A percentile compares a stretch with the other conserved stretches of the same genome.
phyloP scores from a whole-genome alignment of 23 tunicate species.

The Diplosoma virens region DNA sequence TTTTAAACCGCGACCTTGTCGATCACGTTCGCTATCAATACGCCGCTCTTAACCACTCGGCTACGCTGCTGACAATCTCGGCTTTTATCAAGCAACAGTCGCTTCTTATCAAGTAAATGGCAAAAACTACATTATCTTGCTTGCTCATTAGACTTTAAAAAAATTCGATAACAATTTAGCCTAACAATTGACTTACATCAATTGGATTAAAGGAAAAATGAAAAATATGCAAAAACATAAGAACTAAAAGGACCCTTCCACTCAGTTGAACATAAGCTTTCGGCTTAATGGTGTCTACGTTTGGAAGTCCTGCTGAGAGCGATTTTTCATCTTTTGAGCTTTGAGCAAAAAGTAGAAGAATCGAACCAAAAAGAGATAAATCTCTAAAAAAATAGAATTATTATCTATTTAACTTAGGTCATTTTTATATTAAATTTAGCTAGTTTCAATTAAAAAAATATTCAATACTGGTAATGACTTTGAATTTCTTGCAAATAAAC shows the following conservation, averaged over 20 bases:
- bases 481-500: neutral
- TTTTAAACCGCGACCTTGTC: too few species aligned
- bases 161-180: too few species aligned
- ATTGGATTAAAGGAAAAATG: conserved; percentile 88
- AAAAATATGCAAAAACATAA: conserved; percentile 95
- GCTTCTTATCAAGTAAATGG: too few species aligned
- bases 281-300: conserved; percentile 78
- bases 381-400: conserved; percentile 42
- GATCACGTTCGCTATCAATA: too few species aligned
- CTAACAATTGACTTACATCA: conserved; percentile 62
- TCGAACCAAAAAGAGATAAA: conserved; percentile 95
- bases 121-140: too few species aligned
- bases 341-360: conserved; percentile 81
- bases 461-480: too few species aligned
- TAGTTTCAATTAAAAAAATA: too few species aligned
- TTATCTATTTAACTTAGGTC: neutral
- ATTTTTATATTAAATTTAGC: too few species aligned
- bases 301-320: conserved; percentile 96
- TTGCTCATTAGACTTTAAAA: too few species aligned
- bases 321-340: conserved; percentile 88
- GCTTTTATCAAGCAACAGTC: too few species aligned
- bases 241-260: conserved; percentile 91
- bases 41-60: too few species aligned
- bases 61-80: too few species aligned
- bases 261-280: conserved; percentile 96